Evolutionary conservation across 2,113 vertebrate genomes (phyloP), one percentile per base, ranked within the genome.

Genomic region (Sphaerodactylus townsendi): DNA sequence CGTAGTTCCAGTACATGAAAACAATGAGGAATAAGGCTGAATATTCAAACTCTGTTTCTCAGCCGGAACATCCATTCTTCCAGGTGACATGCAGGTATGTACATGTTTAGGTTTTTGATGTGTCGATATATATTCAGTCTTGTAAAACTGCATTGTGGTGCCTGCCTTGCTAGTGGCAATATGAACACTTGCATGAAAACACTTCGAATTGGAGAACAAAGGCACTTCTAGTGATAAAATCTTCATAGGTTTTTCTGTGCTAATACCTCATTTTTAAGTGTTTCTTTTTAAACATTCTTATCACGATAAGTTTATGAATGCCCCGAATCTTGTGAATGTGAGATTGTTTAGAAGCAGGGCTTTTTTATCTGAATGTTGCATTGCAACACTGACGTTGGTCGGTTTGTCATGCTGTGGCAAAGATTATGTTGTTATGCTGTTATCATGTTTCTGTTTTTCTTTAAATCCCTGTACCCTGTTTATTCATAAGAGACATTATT

Each of bases 61-160:
- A 93, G 3, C 94, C 88, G 59, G 96, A 96, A 91, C 96, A 96
- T 91, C 95, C 95, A n/a, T 95, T 96, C 94, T 96, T 95, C 93
- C 95, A 93, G 90, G 92, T 95, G 87, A 89, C 96, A 88, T 94
- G 92, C 97, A 98, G 98, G 98, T 99, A 95, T 95, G 97, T 97
- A 94, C 0, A 1, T 84, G 83, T 76, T 83, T 86, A 90, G 93
- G 88, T 95, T 94, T 92, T 89, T 62, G 30, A 71, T 81, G 73
- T 85, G 81, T 44, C 62, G 64, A 82, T 86, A 35, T 86, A 35
- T 37, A 53, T 39, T 90, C 84, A 17, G 59, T 37, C 21, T 21
- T 74, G 14, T 48, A 74, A 83, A 90, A 46, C 84, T 85, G 84
- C 79, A 75, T 59, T 5, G 6, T 15, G 21, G 59, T 89, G 82